These are phyloP conservation scores for Endomychus coccineus DNA, from an alignment of 2,888 invertebrate genomes.

Conservation along the genomic window DNA sequence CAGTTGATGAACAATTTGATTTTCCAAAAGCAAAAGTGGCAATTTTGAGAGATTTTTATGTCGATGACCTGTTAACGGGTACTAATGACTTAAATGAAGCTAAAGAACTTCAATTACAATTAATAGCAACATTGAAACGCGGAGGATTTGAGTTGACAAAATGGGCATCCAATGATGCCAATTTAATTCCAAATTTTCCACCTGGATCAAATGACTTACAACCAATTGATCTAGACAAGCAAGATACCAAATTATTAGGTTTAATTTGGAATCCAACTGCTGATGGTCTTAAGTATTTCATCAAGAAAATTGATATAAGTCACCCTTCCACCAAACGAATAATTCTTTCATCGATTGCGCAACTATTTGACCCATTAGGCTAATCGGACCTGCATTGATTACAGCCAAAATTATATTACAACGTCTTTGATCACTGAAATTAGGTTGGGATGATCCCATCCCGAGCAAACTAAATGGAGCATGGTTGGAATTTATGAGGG, in stretches of 20 bases:
- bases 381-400: conserved; percentile 8
- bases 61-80: conserved; percentile 30
- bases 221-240: neutral
- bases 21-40: conserved; percentile 14
- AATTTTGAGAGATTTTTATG: conserved; percentile 26
- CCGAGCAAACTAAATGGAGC: neutral
- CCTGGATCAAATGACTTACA: neutral
- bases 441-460: conserved; percentile 5
- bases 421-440: conserved; percentile 1
- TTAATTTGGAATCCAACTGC: conserved; percentile 11
- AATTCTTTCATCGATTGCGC: conserved; percentile 8
- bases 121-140: conserved; percentile 4
- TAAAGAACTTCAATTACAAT: neutral
- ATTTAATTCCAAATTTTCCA: neutral
- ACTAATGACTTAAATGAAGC: conserved; percentile 18
- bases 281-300: conserved; percentile 11
- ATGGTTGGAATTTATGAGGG: neutral
- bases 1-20: conserved; percentile 19
- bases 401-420: conserved; percentile 8
- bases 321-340: too few species aligned
- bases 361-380: conserved; percentile 15
- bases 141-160: conserved; percentile 11
- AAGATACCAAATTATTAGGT: conserved; percentile 14
- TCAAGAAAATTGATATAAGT: conserved; percentile 1
- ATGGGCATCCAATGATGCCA: conserved; percentile 8